These are phyloP conservation scores for Porites australiensis DNA, from an alignment of 64 coral and sea anemone species.

Conservation along the genomic window DNA sequence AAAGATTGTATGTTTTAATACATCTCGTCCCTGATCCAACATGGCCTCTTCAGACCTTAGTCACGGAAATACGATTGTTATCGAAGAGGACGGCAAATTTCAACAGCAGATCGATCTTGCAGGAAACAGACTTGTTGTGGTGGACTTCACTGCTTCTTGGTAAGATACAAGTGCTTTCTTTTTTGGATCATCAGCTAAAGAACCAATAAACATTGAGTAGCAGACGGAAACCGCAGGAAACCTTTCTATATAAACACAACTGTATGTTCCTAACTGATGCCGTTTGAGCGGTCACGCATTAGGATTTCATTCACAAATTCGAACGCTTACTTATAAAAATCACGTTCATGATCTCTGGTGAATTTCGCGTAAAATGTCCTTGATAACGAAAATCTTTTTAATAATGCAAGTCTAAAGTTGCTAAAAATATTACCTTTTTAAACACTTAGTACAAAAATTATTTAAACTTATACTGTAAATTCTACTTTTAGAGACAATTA, in stretches of 20 bases:
- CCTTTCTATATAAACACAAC: not conserved
- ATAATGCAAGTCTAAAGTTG: too few species aligned
- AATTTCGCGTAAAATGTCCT: too few species aligned
- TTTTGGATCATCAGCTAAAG: not conserved
- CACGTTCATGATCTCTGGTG: too few species aligned
- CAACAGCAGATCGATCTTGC: conserved; percentile 76
- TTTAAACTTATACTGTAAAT: too few species aligned
- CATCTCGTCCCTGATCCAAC: not conserved
- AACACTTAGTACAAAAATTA: too few species aligned
- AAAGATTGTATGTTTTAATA: not conserved
- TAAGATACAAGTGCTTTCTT: conserved; percentile 31
- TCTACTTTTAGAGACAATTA: too few species aligned
- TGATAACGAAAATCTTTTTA: too few species aligned
- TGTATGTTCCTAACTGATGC: too few species aligned
- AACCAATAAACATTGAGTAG: not conserved
- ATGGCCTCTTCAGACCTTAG: conserved; percentile 69
- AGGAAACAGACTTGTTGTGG: conserved; percentile 81
- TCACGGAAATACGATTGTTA: conserved; percentile 85
- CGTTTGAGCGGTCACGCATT: too few species aligned
- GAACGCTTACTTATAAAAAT: too few species aligned
- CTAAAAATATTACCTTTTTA: too few species aligned
- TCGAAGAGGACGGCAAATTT: conserved; percentile 78
- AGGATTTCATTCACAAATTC: too few species aligned
- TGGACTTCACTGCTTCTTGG: conserved; percentile 94
- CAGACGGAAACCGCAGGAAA: not conserved